Conservation (phyloP, 2,797 vertebrate genomes). For the Macropus fuliginosus region DNA sequence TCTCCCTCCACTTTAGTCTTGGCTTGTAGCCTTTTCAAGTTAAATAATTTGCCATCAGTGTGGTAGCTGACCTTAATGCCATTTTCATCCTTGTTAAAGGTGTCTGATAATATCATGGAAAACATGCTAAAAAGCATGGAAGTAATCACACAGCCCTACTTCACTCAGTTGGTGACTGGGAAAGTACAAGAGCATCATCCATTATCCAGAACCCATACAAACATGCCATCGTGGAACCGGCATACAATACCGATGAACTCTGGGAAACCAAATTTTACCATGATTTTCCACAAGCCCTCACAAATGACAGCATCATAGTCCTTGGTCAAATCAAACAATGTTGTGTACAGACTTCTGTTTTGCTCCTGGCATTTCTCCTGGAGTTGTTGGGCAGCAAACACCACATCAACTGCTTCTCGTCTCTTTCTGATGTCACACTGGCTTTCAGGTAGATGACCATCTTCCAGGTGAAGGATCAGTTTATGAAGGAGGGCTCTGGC, state of each 20-base stretch:
- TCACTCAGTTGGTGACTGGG: neutral
- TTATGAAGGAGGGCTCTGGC: no score
- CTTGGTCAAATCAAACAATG: neutral
- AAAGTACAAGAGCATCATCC: neutral
- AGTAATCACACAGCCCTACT: neutral
- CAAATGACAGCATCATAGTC: neutral
- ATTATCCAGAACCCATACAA: neutral
- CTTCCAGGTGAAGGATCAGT: no score
- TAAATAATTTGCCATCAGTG: neutral
- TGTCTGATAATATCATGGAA: neutral
- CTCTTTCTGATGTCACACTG: neutral
- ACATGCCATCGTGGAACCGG: neutral
- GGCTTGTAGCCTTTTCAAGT: neutral
- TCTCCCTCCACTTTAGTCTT: neutral
- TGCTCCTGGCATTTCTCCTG: neutral
- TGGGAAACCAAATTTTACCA: neutral
- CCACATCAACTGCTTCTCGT: neutral
- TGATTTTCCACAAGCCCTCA: neutral
- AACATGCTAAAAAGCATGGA: neutral
- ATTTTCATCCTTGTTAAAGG: neutral
- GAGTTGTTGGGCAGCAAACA: neutral
- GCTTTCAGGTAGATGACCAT: neutral
- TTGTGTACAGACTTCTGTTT: neutral
- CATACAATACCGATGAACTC: neutral
- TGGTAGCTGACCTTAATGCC: neutral